Percentiles rank a stretch among this genome's conserved stretches.
These are phyloP conservation scores for Hucho hucho DNA, from an alignment of 2,113 vertebrate genomes.

Conservation along the genomic window DNA sequence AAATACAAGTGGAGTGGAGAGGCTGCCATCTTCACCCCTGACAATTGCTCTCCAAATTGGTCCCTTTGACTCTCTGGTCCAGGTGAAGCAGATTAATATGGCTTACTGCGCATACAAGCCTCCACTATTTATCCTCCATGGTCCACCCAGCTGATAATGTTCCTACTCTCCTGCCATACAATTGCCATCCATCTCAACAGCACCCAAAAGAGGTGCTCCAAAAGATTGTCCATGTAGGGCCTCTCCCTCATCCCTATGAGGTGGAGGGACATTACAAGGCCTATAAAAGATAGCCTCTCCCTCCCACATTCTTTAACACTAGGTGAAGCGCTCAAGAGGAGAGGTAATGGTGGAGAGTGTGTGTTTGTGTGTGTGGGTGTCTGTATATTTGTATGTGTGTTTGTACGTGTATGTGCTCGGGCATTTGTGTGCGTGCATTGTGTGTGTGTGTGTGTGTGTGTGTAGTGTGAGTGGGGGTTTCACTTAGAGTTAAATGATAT, in stretches of 20 bases:
- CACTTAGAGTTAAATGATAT: neutral
- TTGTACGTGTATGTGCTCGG: neutral
- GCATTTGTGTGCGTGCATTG: neutral
- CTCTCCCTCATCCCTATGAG: neutral
- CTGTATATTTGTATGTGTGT: neutral
- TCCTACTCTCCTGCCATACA: neutral
- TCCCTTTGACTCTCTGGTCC: neutral
- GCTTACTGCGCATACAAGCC: neutral
- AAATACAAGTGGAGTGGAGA: neutral
- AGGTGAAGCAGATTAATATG: conserved; percentile 16
- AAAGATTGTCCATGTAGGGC: neutral
- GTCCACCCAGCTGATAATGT: neutral
- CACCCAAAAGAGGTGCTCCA: neutral
- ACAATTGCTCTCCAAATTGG: conserved; percentile 1
- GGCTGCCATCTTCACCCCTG: neutral
- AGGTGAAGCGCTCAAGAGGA: neutral
- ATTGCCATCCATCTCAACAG: conserved; percentile 13
- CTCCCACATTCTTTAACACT: conserved; percentile 1
- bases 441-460: conserved; percentile 1
- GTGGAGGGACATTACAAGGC: neutral
- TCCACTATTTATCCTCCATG: conserved; percentile 8
- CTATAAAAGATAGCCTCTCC: conserved; percentile 13
- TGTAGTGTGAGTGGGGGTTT: neutral
- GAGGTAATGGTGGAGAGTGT: too few species aligned
- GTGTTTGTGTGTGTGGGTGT: neutral